These are phyloP conservation scores for Bergia sp. DNA, from an alignment of 92 coral and sea anemone genomes.

Conservation along the genomic window DNA sequence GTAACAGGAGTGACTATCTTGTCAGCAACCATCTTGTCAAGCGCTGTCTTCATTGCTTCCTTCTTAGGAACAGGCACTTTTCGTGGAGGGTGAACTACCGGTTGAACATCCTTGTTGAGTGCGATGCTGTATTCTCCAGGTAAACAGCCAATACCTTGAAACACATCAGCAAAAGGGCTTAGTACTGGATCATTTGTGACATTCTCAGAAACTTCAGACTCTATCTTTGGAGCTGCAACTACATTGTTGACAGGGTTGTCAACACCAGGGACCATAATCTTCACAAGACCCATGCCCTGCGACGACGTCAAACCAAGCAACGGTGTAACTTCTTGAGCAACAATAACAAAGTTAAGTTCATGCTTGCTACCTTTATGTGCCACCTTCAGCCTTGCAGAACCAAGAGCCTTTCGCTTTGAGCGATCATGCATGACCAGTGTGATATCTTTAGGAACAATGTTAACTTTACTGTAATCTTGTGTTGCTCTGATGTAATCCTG, in stretches of 20 bases:
- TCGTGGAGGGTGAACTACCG: constrained; percentile 48
- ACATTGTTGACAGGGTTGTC: constrained; percentile 42
- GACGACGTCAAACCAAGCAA: constrained; percentile 45
- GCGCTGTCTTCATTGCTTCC: constrained; percentile 35
- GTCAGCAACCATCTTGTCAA: constrained; percentile 51
- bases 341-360: constrained; percentile 21
- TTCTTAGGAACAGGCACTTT: constrained; percentile 45
- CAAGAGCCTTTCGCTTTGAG: constrained; percentile 49
- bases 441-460: constrained; percentile 40
- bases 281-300: constrained; percentile 43
- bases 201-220: constrained; percentile 27
- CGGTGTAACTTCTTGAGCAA: constrained; percentile 43
- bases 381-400: constrained; percentile 45
- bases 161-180: constrained; percentile 28
- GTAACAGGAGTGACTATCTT: constrained; percentile 45
- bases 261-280: constrained; percentile 44
- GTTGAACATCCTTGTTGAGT: constrained; percentile 32
- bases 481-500: constrained; percentile 28
- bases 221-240: constrained; percentile 19
- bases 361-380: constrained; percentile 38
- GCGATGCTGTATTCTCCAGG: constrained; percentile 33
- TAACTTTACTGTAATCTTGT: constrained; percentile 23
- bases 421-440: constrained; percentile 51
- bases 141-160: constrained; percentile 27
- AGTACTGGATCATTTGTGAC: constrained; percentile 27